Conservation (phyloP, 2,888 invertebrate genomes). For the Acleris cristana region DNA sequence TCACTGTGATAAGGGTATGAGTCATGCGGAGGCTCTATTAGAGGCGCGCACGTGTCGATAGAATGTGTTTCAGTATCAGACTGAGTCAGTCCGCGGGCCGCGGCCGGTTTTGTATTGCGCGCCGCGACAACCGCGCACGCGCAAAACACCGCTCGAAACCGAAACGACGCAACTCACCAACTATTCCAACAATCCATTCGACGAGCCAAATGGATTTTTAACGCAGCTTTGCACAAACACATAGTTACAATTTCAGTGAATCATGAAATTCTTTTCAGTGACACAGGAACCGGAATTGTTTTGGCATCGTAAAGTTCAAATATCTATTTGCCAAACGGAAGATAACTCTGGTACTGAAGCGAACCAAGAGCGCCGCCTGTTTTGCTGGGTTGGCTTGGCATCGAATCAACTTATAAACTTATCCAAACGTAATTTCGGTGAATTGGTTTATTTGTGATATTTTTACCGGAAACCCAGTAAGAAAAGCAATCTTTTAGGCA, state of each 20-base stretch:
- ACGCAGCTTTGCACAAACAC: slow-evolving; percentile 54
- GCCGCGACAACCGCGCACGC: slow-evolving; percentile 72
- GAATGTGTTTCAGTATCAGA: slow-evolving; percentile 77
- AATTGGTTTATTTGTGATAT: neutral
- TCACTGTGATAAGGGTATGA: slow-evolving; percentile 78
- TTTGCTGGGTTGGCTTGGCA: neutral
- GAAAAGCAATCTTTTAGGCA: too few relatives aligned
- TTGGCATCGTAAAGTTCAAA: slow-evolving; percentile 39
- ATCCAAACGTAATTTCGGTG: neutral
- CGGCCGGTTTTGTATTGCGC: slow-evolving; percentile 78
- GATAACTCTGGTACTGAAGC: slow-evolving; percentile 11
- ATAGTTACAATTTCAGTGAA: slow-evolving; percentile 64
- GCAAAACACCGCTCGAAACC: slow-evolving; percentile 53
- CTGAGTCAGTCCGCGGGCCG: slow-evolving; percentile 76
- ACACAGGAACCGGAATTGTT: slow-evolving; percentile 48
- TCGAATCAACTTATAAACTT: neutral
- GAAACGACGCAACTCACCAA: slow-evolving; percentile 60
- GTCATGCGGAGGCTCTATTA: slow-evolving; percentile 65
- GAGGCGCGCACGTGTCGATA: slow-evolving; percentile 69
- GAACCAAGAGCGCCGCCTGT: neutral
- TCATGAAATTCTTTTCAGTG: slow-evolving; percentile 72
- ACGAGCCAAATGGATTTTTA: slow-evolving; percentile 70
- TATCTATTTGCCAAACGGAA: slow-evolving; percentile 28
- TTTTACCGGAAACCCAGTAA: neutral
- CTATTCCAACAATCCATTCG: slow-evolving; percentile 70